Evolutionary conservation across 2,888 invertebrate species (phyloP).

Genomic region (Athrips mouffetella): DNA sequence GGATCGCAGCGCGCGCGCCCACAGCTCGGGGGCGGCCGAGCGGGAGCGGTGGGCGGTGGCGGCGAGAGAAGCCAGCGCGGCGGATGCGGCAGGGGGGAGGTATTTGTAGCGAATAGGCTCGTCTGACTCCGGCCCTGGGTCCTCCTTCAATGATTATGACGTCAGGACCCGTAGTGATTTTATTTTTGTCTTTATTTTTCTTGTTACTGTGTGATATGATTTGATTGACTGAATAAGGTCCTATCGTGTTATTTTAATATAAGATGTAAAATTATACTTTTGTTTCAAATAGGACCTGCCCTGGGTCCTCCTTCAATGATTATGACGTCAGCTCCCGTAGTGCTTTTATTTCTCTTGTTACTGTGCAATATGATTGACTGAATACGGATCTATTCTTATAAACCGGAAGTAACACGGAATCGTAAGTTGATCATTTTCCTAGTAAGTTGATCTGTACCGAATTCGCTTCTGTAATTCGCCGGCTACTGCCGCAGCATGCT

Average conservation of each 20-base stretch:
- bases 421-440: too few species aligned
- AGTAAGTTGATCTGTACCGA: too few species aligned
- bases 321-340: background rate
- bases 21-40: conserved; percentile 28
- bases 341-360: background rate
- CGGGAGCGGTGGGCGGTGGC: conserved; percentile 40
- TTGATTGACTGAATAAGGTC: too few species aligned
- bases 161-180: background rate
- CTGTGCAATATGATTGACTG: background rate
- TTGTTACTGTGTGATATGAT: background rate
- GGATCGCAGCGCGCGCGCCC: conserved; percentile 39
- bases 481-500: too few species aligned
- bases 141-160: conserved; percentile 38
- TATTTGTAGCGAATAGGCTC: conserved; percentile 50
- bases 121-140: conserved; percentile 47
- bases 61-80: conserved; percentile 35
- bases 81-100: conserved; percentile 53
- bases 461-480: too few species aligned
- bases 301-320: conserved; percentile 48
- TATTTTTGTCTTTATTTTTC: background rate
- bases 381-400: too few species aligned
- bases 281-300: too few species aligned
- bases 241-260: too few species aligned
- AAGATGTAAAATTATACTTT: too few species aligned
- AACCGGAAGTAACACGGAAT: too few species aligned